Evolutionary conservation across 2,797 vertebrate genomes (phyloP).

Genomic region (Scyliorhinus canicula): DNA sequence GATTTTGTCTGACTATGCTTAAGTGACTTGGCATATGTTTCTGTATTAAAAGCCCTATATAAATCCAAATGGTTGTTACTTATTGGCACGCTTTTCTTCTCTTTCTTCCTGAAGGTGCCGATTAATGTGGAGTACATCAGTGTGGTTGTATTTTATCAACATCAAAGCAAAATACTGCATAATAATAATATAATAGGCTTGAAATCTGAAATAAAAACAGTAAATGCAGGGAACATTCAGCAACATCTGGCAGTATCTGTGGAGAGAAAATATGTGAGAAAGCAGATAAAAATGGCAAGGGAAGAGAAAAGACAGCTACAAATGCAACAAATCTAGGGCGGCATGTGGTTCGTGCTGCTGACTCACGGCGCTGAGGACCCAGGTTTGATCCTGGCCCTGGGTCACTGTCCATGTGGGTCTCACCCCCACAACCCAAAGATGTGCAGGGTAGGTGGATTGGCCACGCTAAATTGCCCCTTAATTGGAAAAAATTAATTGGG

Average conservation of each 20-base stretch:
- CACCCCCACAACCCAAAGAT: too few relatives aligned
- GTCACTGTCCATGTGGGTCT: too few relatives aligned
- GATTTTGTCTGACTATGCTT: background rate
- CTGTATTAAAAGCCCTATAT: background rate
- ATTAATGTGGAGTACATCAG: background rate
- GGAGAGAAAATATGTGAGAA: background rate
- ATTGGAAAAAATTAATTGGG: too few relatives aligned
- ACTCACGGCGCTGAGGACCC: too few relatives aligned
- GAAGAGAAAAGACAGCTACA: background rate
- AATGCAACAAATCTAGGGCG: background rate
- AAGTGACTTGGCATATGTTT: background rate
- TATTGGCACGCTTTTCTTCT: background rate
- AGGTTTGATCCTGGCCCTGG: too few relatives aligned
- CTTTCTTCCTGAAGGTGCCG: background rate
- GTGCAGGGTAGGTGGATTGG: too few relatives aligned
- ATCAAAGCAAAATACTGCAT: background rate
- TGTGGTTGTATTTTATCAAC: background rate
- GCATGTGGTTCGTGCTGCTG: too few relatives aligned
- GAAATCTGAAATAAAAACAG: background rate
- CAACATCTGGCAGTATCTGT: background rate
- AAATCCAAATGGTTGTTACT: background rate
- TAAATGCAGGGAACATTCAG: background rate
- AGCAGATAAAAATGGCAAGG: background rate
- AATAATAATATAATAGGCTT: too few relatives aligned
- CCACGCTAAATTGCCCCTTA: too few relatives aligned